Conservation (phyloP, 2,888 invertebrate species). For the Alloplasta piceator region DNA sequence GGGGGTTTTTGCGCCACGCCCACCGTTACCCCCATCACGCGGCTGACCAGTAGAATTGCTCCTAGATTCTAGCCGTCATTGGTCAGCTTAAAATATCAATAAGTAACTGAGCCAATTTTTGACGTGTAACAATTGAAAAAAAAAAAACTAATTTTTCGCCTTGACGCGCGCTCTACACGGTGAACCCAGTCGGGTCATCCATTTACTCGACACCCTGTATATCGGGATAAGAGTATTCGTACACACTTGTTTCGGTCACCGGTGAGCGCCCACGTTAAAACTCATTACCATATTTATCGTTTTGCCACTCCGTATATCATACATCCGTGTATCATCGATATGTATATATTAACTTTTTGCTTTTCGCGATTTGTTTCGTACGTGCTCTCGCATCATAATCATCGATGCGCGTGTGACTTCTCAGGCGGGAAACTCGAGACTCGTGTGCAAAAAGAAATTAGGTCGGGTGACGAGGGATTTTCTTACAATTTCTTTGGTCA, state of each 20-base stretch:
- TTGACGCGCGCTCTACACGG: no score
- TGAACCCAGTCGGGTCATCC: no score
- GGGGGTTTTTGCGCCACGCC: no score
- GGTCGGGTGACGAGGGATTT: background rate
- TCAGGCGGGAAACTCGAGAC: background rate
- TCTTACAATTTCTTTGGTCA: background rate
- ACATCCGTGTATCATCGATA: slow-evolving; percentile 41
- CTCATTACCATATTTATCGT: slow-evolving; percentile 74
- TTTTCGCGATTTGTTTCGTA: background rate
- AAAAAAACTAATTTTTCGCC: no score
- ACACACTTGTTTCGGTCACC: slow-evolving; percentile 48
- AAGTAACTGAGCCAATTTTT: no score
- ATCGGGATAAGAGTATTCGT: no score
- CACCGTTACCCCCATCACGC: no score
- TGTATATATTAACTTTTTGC: slow-evolving; percentile 35
- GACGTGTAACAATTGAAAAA: no score
- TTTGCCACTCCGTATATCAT: slow-evolving; percentile 59
- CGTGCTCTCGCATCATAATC: slow-evolving; percentile 17
- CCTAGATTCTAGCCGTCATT: no score
- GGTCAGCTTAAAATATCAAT: no score
- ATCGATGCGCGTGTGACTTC: background rate
- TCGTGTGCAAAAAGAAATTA: background rate
- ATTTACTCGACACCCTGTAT: no score
- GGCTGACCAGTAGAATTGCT: no score
- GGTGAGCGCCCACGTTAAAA: slow-evolving; percentile 68